Base-by-base conservation (phyloP, 2,888 invertebrate species). In the Tenthredo scrophulariae region DNA sequence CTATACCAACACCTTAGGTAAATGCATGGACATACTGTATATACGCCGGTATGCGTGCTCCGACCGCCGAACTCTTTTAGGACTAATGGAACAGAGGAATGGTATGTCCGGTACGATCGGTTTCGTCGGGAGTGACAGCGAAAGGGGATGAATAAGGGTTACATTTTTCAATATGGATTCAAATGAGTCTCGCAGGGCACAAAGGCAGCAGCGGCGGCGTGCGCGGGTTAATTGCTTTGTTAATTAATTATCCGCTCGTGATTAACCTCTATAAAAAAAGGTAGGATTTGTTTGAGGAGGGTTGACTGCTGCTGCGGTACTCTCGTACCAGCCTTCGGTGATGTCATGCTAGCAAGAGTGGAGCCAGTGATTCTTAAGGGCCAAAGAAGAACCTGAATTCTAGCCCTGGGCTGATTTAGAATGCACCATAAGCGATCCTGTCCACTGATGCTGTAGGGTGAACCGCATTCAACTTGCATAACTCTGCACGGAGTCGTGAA, bases 151-250 rank as follows among this genome's bases (percentile, higher is more conserved):
- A 62, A 80, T 62, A 40, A 58, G 80, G 80, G 80, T 40, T 80
- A 80, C 58, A 62, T 80, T 80, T 80, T 80, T 80, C 80, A 80
- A 80, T 80, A 80, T 80, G 80, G 62, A 80, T 80, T 80, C 62
- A 80, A 80, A 80, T 80, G 80, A 80, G 80, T 10, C 80, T 62
- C 26, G 58, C 37, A 22, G 40, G 22, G 62, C 40, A 80, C 80
- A 80, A 80, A 80, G 80, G 80, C 46, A 80, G 80, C 62, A 43
- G 33, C 62, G 37, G 40, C 80, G 62, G 33, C 80, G 62, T 40
- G 80, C 58, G 80, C 62, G 62, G 80, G 58, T 80, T 80, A 80
- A 80, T 80, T 80, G 80, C 80, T 80, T 80, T 58, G 62, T 80
- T 80, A 80, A 80, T 80, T 80, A 80, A 80, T 80, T 80, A 80